Evolutionary conservation across 2,888 invertebrate genomes (phyloP), one percentile per base, ranked within the genome.

Genomic region (Heliothis peltigera): DNA sequence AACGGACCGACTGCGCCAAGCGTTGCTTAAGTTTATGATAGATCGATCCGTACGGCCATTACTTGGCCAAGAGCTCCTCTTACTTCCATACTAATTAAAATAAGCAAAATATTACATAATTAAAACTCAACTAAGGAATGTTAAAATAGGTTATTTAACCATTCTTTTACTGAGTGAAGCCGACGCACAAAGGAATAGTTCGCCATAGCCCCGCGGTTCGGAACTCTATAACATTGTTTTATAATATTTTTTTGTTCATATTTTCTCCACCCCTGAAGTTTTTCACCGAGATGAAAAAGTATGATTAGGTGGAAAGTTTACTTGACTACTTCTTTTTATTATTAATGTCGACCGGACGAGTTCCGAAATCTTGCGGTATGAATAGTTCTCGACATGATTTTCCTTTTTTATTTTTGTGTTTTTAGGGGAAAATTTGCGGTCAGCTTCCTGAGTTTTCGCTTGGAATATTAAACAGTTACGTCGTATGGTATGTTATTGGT

Each of bases 241-340:
- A 61, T 12, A 32, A 32, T 67, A 63, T 67, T 80, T 79, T n/a
- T 81, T 77, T 75, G 63, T 55, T 60, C 66, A 68, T 76, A 71
- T 69, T 81, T 63, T 68, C 10, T 25, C 46, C 57, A 39, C 64
- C 77, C 68, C 59, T 49, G 69, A 80, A 67, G 66, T 77, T 74
- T 62, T 61, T 53, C 21, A 42, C 35, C 48, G 64, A 72, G 69
- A 77, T 80, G 78, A 75, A 78, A 81, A 81, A 83, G 76, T 83
- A 80, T 78, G 79, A 83, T 83, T 81, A 82, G 72, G 78, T 79
- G 43, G 39, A 39, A 80, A 79, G 70, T 79, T 79, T 70, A 17
- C 25, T 28, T 47, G 67, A 67, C 63, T 72, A 80, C 77, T 72
- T 79, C n/a, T 73, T 78, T 79, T 77, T 70, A 70, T 79, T 77